Percentiles rank a stretch among this genome's conserved stretches.
Conservation (phyloP, 2,113 vertebrate species). For the Hymenochirus boettgeri region DNA sequence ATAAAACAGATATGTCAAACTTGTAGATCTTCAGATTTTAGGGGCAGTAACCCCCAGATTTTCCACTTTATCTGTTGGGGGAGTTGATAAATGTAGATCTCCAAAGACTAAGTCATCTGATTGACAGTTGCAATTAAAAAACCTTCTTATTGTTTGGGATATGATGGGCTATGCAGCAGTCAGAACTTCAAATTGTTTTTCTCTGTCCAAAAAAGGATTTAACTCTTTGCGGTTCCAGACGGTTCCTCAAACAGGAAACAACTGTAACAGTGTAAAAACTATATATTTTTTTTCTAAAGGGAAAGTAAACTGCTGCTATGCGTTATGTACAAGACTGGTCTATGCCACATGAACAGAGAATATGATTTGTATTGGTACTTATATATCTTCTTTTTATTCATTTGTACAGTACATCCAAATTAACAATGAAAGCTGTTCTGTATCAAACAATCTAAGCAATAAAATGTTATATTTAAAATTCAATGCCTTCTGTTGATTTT, state of each 20-base stretch:
- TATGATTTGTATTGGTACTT: slow-evolving; percentile 72
- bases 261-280: slow-evolving; percentile 67
- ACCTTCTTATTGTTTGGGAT: slow-evolving; percentile 1
- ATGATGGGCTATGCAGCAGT: slow-evolving; percentile 51
- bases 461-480: slow-evolving; percentile 90
- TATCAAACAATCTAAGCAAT: slow-evolving; percentile 96
- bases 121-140: too few relatives aligned
- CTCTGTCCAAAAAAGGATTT: slow-evolving; percentile 62
- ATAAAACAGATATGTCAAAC: slow-evolving; percentile 26
- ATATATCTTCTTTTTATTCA: slow-evolving; percentile 67
- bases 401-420: slow-evolving; percentile 79
- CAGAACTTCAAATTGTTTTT: slow-evolving; percentile 47
- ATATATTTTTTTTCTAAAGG: slow-evolving; percentile 80
- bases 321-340: slow-evolving; percentile 72
- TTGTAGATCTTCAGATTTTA: neutral
- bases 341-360: slow-evolving; percentile 79
- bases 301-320: slow-evolving; percentile 82
- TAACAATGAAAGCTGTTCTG: slow-evolving; percentile 85
- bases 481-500: neutral
- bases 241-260: slow-evolving; percentile 65
- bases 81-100: neutral
- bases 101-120: neutral
- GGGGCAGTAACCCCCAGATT: neutral
- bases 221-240: slow-evolving; percentile 65
- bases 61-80: neutral